A percentile compares a stretch with the other conserved stretches of the same genome.
Evolutionary conservation across 2,113 vertebrate genomes (phyloP).

Genomic region (Chaetodon trifascialis): DNA sequence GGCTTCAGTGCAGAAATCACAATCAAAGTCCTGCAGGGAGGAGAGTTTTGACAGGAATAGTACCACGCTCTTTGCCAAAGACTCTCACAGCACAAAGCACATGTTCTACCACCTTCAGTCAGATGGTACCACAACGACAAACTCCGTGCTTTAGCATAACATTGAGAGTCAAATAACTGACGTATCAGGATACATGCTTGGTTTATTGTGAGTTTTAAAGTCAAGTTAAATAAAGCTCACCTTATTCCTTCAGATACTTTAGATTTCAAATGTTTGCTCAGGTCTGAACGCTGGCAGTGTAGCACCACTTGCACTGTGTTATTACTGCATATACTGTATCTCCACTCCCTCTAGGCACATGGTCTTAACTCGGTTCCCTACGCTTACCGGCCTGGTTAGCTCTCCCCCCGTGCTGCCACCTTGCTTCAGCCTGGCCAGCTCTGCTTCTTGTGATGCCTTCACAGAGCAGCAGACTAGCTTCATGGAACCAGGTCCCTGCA

Average conservation of each 20-base stretch:
- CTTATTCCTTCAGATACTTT: conserved; percentile 1
- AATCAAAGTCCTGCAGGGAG: not conserved
- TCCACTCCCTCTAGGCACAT: conserved; percentile 84
- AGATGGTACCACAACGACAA: not conserved
- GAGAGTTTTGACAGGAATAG: conserved; percentile 29
- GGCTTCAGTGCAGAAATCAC: conserved; percentile 8
- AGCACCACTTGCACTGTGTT: conserved; percentile 41
- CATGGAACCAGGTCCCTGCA: conserved; percentile 83
- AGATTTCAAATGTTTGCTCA: not conserved
- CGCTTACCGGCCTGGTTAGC: conserved; percentile 85
- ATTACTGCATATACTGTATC: conserved; percentile 63
- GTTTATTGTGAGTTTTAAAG: conserved; percentile 2
- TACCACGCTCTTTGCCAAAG: not conserved
- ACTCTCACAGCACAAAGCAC: not conserved
- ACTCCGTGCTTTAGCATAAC: not conserved
- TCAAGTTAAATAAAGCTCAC: not conserved
- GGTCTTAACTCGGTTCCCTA: conserved; percentile 87
- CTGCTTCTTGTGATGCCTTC: conserved; percentile 86
- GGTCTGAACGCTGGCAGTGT: conserved; percentile 4
- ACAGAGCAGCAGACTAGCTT: conserved; percentile 88
- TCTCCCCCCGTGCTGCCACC: conserved; percentile 83
- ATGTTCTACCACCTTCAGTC: not conserved
- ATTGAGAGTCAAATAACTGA: not conserved
- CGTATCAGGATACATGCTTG: not conserved
- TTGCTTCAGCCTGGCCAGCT: conserved; percentile 84